Evolutionary conservation across 2,797 vertebrate genomes (phyloP), one percentile per base, ranked within the genome.

Genomic region (Melanotaenia maccullochi): DNA sequence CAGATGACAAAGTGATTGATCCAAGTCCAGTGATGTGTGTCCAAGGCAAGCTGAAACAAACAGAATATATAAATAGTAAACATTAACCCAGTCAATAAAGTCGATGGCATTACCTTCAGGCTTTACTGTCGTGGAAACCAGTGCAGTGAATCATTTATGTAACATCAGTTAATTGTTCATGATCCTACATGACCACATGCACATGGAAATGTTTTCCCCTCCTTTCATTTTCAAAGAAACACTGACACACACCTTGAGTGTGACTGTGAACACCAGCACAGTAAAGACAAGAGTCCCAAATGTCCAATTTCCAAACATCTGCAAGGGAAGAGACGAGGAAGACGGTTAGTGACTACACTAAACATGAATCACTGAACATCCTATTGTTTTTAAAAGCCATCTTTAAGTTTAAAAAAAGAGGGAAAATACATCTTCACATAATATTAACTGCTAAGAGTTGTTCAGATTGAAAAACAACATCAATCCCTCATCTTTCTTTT

Each of bases 1-100:
- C 98, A 99, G 89, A 99, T 98, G 83, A 99, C 96, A 78, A 99
- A 98, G 85, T 99, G 98, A 93, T 99, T 99, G 92, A 99, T 96
- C 98, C 98, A 99, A 0, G 98, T 99, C 98, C 98, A 99, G 93
- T 99, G 96, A 84, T 96, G 97, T 12, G 98, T 99, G 92, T 99
- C 98, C 89, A 99, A 93, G 59, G 97, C 98, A 74, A 99, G 96
- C 98, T 99, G 84, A 65, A 89, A 88, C 72, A 85, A 71, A 86
- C 38, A 79, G 65, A 88, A 84, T 60, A 84, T 24, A 81, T 14
- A 79, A 75, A 84, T 30, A 68, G 74, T 78, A 74, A 89, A 85
- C 74, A 72, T 51, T 22, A 60, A 5, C 51, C 25, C 42, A 65
- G 52, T 83, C 86, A 70, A 83, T 79, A 49, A 62, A 67, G 75